Base-by-base conservation (phyloP, 2,888 invertebrate genomes). In the Lithophane socia region DNA sequence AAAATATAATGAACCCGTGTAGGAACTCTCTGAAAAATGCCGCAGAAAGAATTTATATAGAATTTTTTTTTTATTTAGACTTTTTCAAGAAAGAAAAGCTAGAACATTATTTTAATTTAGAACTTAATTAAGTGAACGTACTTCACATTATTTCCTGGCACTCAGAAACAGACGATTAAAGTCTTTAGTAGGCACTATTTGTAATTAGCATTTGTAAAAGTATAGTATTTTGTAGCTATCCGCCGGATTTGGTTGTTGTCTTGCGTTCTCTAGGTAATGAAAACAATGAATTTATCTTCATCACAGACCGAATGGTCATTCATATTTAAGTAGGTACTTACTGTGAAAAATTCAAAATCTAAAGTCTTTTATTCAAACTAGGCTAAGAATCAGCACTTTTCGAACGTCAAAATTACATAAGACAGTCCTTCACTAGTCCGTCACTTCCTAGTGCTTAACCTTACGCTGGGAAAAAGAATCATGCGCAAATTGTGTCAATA, bases 41-140 rank as follows among this genome's bases (percentile, higher is more conserved):
- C 79, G 79, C 83, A 56, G 44, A 68, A 65, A 79, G 29, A 71
- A 13, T 71, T n/a, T n/a, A n/a, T n/a, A n/a, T n/a, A n/a, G n/a
- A n/a, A n/a, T n/a, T n/a, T n/a, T n/a, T n/a, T n/a, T n/a, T n/a
- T n/a, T n/a, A n/a, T n/a, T n/a, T n/a, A n/a, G n/a, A 52, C 58
- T 70, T 70, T 52, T 58, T 44, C 68, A 37, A 69, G 37, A 67
- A 84, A 71, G 67, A 80, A 80, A 73, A 69, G 21, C 49, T 73
- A 24, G 71, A 29, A 58, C 58, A 52, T 61, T 79, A 66, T 44
- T 80, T 74, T 66, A 49, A 85, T 80, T 81, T 80, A 47, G 16
- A 73, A 63, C 29, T 70, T 85, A 80, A 82, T 81, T 73, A 81
- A 52, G 44, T 64, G 63, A 54, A 68, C 13, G 67, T 56, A 67